Base-by-base conservation (phyloP, 2,797 vertebrate species). In the Chelon labrosus region DNA sequence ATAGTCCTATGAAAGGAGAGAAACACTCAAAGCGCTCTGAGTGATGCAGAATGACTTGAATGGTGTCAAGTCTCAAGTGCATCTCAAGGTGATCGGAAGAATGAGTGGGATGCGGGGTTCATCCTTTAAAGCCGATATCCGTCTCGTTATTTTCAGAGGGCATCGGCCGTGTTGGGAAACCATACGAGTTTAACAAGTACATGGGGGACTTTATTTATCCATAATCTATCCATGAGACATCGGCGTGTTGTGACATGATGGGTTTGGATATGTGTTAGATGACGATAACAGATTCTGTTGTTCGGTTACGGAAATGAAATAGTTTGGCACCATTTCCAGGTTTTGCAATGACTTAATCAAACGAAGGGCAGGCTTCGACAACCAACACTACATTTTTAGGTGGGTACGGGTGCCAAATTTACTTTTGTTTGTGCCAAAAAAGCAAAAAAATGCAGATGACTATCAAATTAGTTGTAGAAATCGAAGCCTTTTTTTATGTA, bases 121-220 rank as follows among this genome's bases (percentile, higher is more conserved):
- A 37, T 38, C 62, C 63, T 47, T 68, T 65, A 60, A 69, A 60
- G 54, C 31, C 14, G 9, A 66, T 47, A 42, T 51, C 22, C 25
- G 39, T 70, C 49, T 50, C 55, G 42, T 61, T 31, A 49, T 20
- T 63, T 47, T 50, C 47, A 52, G 61, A 69, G 69, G 59, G n/a
- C 10, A 38, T 52, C 10, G n/a, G 37, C 53, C 58, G 62, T 8
- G 38, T 20, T 22, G 20, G 1, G 14, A 55, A 52, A 51, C 50
- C n/a, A 1, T 27, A 9, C 19, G 7, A 14, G n/a, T 46, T 35
- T 61, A 78, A 75, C 59, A 50, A 70, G 73, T 44, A 41, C 56
- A 50, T 20, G 1, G 10, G 27, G 54, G 57, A 39, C 59, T 47
- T 25, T 5, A 13, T 35, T 37, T 19, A 2, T 16, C 14, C 0